phyloP scores from a whole-genome alignment of 2,888 invertebrate species.

The Drosophila subsilvestris region DNA sequence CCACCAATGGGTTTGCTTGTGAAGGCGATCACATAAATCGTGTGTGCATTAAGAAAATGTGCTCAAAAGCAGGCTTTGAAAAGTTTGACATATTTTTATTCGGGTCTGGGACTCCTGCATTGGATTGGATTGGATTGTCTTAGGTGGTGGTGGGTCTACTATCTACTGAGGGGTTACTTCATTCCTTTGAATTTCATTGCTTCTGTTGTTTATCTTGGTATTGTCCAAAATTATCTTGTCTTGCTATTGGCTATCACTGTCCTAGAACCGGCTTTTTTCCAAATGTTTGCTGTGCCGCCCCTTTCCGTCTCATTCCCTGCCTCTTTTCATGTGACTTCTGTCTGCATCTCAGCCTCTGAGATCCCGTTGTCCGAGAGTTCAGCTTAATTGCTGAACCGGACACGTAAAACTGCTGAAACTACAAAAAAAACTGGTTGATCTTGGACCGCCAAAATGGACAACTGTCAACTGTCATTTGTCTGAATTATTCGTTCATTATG shows the following conservation, averaged over 20 bases:
- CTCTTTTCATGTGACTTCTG: slow-evolving; percentile 60
- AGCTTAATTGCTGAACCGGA: slow-evolving; percentile 57
- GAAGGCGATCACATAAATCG: not conserved
- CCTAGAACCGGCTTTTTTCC: slow-evolving; percentile 43
- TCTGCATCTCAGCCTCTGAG: slow-evolving; percentile 60
- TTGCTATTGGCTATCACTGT: slow-evolving; percentile 62
- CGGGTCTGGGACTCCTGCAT: slow-evolving; percentile 11
- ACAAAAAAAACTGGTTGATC: slow-evolving; percentile 52
- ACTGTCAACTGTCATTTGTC: slow-evolving; percentile 31
- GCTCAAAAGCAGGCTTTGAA: slow-evolving; percentile 25
- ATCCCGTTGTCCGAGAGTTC: slow-evolving; percentile 40
- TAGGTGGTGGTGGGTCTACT: slow-evolving; percentile 22
- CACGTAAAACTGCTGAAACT: slow-evolving; percentile 3
- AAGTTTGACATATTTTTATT: not conserved
- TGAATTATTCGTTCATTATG: slow-evolving; percentile 15
- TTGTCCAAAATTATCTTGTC: slow-evolving; percentile 24
- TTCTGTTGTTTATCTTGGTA: slow-evolving; percentile 16
- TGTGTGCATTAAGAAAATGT: not conserved
- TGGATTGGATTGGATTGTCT: slow-evolving; percentile 19
- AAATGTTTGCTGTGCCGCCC: not conserved
- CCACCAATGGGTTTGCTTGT: not conserved
- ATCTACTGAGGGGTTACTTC: slow-evolving; percentile 24
- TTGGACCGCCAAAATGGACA: slow-evolving; percentile 49
- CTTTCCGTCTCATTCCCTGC: not conserved
- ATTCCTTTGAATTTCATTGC: slow-evolving; percentile 30